Evolutionary conservation across 2,797 vertebrate species (phyloP).

Genomic region (Todus mexicanus): DNA sequence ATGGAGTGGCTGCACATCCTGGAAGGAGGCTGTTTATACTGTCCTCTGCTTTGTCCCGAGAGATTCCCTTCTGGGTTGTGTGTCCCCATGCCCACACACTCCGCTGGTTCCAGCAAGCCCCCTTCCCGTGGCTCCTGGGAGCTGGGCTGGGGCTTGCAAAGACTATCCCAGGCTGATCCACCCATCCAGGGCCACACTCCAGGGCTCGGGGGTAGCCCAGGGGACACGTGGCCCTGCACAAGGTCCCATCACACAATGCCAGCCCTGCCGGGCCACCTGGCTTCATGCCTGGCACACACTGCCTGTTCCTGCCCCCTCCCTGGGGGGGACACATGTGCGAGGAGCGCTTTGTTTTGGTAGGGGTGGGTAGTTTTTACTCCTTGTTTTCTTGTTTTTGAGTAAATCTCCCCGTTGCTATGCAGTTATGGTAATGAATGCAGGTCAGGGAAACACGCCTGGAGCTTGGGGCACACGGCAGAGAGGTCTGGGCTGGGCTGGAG

Average conservation of each 20-base stretch:
- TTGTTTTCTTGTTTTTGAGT: slow-evolving; percentile 48
- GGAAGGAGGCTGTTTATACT: background rate
- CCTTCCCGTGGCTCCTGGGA: background rate
- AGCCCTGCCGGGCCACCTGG: background rate
- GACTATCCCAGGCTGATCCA: background rate
- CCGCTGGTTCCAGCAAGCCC: background rate
- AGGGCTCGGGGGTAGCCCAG: no score
- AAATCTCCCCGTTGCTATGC: slow-evolving; percentile 25
- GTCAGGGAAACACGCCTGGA: slow-evolving; percentile 19
- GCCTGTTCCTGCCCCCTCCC: background rate
- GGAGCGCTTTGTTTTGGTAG: background rate
- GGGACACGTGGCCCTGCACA: no score
- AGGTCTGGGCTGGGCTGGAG: slow-evolving; percentile 57
- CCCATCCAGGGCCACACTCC: no score
- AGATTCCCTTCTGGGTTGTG: background rate
- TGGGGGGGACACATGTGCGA: accelerated
- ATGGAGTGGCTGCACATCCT: background rate
- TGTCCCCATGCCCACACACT: accelerated
- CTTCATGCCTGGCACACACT: background rate
- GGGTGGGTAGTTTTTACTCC: background rate
- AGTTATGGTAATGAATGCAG: slow-evolving; percentile 42
- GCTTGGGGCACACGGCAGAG: background rate
- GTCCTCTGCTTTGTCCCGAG: background rate
- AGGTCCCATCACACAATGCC: background rate
- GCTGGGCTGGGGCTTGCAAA: background rate